Evolutionary conservation across 2,797 vertebrate genomes (phyloP), one percentile per base, ranked within the genome.

Genomic region (Enteromius paludinosus): DNA sequence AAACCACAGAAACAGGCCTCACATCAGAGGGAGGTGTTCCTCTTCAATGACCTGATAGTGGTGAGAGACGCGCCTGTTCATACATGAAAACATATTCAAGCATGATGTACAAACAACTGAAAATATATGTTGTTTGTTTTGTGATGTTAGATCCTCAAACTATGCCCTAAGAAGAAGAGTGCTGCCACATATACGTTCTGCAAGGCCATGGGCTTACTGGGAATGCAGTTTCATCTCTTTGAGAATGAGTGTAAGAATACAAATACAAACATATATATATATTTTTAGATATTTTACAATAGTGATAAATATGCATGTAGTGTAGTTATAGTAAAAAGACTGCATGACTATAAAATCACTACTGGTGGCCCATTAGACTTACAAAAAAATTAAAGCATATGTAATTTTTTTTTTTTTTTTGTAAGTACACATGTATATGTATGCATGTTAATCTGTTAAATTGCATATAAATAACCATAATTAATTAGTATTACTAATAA

Each of bases 111-210:
- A 35, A 10, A 68, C 12, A 61, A 38, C 43, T 33, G 3, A 11
- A 41, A 28, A 49, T 25, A 45, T 0, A 2, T 2, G 0, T 1
- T 61, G 61, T 25, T 45, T 82, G 70, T 54, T 72, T 81, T 85
- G 81, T 89, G 81, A 80, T 85, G 84, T 71, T 88, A 99, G 98
- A 98, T 99, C 84, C 95, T 99, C 87, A 99, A 99, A 92, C 91
- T 99, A 86, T 99, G 97, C 89, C 97, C 98, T 0, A 99, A 99
- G 93, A 99, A 99, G 95, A 99, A 98, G 92, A 98, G 95, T 77
- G 95, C 98, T 0, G 97, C 97, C 18, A 98, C 98, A 0, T 99
- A 99, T 88, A 98, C 96, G 0, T 99, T 99, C 94, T 99, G 97
- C 93, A 98, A 98, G 93, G 96, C 97, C 0, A 96, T 99, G 3